phyloP scores from a whole-genome alignment of 2,888 invertebrate genomes.

The Drosophila cracens region DNA sequence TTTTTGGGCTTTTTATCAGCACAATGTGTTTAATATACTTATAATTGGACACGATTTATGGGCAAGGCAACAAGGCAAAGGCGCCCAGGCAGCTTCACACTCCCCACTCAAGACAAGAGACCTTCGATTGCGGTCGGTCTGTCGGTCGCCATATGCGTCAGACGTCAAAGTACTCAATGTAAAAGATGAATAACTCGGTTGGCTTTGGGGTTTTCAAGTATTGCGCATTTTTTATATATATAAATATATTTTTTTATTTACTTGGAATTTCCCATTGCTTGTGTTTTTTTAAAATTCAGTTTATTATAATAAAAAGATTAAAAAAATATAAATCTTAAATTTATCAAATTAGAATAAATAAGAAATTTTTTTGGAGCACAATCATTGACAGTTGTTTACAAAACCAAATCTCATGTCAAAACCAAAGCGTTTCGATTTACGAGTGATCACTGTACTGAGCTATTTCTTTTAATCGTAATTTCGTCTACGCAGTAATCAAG shows the following conservation, averaged over 20 bases:
- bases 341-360: background rate
- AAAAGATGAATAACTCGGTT: conserved; percentile 35
- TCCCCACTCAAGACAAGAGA: conserved; percentile 6
- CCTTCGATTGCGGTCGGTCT: conserved; percentile 9
- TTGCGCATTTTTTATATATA: conserved; percentile 2
- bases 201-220: conserved; percentile 20
- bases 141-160: background rate
- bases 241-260: background rate
- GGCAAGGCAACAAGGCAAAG: background rate
- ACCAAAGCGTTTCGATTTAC: background rate
- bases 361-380: background rate
- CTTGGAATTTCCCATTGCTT: background rate
- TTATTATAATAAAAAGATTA: background rate
- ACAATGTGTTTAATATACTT: conserved; percentile 61
- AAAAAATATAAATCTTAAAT: background rate
- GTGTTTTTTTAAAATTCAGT: background rate
- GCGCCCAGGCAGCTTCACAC: background rate
- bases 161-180: conserved; percentile 29
- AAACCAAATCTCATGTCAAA: background rate
- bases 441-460: background rate
- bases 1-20: conserved; percentile 39
- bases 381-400: background rate
- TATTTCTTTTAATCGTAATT: conserved; percentile 3
- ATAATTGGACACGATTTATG: conserved; percentile 64
- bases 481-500: background rate